Base-by-base conservation (phyloP, 2,888 invertebrate species). In the Hydraecia micacea region DNA sequence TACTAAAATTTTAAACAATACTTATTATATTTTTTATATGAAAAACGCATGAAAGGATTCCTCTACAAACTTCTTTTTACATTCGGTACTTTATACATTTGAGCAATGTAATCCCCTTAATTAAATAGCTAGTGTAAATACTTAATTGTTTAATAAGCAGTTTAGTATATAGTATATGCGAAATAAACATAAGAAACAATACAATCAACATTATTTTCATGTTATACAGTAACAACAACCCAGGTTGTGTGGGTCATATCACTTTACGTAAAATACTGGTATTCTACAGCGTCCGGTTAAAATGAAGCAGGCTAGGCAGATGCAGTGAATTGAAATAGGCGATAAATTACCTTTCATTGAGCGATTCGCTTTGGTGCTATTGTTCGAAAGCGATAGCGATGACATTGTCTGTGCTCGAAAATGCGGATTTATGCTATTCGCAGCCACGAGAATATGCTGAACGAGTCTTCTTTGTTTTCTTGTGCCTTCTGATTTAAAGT, bases 401-500 rank as follows among this genome's bases (percentile, higher is more conserved):
- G 15, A 28, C 25, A 39, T 52, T 52, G 13, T 13, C 25, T 32
- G 13, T n/a, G 49, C 36, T 69, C 74, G 74, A 49, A 46, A 62
- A 49, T 66, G 0, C 0, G 69, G 62, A 63, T 69, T 28, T 0
- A 39, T 0, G 0, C n/a, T 52, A 18, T 73, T 9, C 46, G 18
- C 1, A 36, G 73, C 76, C 18, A 52, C 6, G 2, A 46, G 0
- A 13, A 65, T 36, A 13, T 21, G 9, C 60, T 58, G 63, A 32
- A 74, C 1, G 11, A 84, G 36, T 39, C 58, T 74, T 73, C 1
- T 70, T 36, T 77, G 63, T 28, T 62, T 21, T 36, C 49, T 65
- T 18, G 13, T 69, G 9, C 73, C 74, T 36, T 72, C 67, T 49
- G 49, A 0, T 77, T 21, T 74, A 15, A 60, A 1, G 13, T 60